phyloP scores from a whole-genome alignment of 2,797 vertebrate species.

The Astyanax mexicanus region DNA sequence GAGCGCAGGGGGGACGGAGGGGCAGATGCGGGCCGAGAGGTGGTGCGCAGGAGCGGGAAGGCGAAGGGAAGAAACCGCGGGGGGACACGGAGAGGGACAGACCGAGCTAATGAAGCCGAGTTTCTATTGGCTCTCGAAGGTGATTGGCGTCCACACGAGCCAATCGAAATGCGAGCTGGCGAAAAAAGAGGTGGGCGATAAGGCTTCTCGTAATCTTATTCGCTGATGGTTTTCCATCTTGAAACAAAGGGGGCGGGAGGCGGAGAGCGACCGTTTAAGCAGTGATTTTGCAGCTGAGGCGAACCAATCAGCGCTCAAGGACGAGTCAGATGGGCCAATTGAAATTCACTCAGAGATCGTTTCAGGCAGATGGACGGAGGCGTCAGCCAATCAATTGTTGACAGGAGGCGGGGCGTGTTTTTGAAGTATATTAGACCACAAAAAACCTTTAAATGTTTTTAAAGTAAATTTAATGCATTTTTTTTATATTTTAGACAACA shows the following conservation, averaged over 20 bases:
- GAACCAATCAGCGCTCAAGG: constrained; percentile 40
- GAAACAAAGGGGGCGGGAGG: not conserved
- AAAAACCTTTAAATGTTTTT: too few relatives aligned
- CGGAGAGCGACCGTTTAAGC: not conserved
- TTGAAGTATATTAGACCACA: too few relatives aligned
- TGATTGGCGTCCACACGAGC: not conserved
- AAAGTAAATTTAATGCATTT: too few relatives aligned
- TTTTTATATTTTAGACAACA: too few relatives aligned
- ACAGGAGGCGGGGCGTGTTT: not conserved
- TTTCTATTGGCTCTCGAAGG: constrained; percentile 43
- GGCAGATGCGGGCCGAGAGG: constrained; percentile 70
- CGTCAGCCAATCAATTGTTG: not conserved
- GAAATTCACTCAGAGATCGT: not conserved
- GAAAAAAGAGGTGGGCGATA: not conserved
- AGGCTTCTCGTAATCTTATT: not conserved
- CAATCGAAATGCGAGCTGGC: constrained; percentile 26
- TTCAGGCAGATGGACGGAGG: constrained; percentile 8
- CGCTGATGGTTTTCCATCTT: not conserved
- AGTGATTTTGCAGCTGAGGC: constrained; percentile 19
- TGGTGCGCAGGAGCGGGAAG: constrained; percentile 83
- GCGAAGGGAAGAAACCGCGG: constrained; percentile 62
- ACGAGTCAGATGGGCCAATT: constrained; percentile 24
- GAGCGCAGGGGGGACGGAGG: constrained; percentile 50
- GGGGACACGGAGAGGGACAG: constrained; percentile 45
- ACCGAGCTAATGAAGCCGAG: constrained; percentile 4